Evolutionary conservation across 1,140 invertebrate species (phyloP).

Genomic region (Platyura marginata): DNA sequence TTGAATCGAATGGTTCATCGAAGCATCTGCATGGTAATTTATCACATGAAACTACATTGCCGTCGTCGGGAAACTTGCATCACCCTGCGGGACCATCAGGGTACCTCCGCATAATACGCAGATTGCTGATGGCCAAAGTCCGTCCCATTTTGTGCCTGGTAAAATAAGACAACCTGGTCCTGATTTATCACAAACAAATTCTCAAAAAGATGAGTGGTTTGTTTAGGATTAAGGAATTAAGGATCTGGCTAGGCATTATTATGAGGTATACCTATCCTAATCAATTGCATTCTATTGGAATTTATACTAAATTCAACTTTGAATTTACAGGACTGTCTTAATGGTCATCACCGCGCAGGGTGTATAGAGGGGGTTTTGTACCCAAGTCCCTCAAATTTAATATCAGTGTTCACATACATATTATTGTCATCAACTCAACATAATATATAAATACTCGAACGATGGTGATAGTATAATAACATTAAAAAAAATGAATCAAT

Average conservation of each 20-base stretch:
- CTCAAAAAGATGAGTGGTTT: conserved; percentile 52
- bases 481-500: too few species aligned
- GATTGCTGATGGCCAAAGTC: conserved; percentile 26
- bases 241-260: neutral
- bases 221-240: conserved; percentile 33
- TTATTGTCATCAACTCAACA: too few species aligned
- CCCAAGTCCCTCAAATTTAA: conserved; percentile 22
- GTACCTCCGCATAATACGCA: conserved; percentile 35
- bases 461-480: too few species aligned
- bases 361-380: conserved; percentile 20
- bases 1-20: conserved; percentile 57
- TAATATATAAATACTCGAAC: too few species aligned
- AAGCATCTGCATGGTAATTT: conserved; percentile 35
- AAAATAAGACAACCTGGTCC: conserved; percentile 26
- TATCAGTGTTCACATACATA: too few species aligned
- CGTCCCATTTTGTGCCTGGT: conserved; percentile 26
- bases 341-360: conserved; percentile 26
- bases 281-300: neutral
- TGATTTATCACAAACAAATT: conserved; percentile 24
- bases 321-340: conserved; percentile 21
- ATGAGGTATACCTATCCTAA: neutral
- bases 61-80: conserved; percentile 74
- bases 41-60: conserved; percentile 24
- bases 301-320: too few species aligned
- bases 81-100: conserved; percentile 76